Evolutionary conservation across 2,888 invertebrate genomes (phyloP).

Genomic region (Bimastos eiseni): DNA sequence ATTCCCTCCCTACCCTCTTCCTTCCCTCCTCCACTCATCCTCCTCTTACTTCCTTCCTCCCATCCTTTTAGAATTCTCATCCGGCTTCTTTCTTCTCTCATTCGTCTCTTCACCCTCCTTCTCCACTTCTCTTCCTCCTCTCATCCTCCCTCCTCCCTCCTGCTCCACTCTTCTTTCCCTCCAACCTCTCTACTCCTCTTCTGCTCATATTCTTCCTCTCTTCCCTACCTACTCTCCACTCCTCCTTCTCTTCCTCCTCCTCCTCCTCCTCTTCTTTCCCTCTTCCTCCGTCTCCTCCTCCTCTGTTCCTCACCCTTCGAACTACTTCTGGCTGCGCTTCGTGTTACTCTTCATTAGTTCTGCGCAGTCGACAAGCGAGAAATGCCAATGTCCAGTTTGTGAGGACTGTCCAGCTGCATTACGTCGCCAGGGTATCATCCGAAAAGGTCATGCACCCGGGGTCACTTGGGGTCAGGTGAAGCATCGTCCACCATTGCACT

Average conservation of each 20-base stretch:
- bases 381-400: background rate
- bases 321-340: background rate
- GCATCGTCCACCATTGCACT: background rate
- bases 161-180: too few species aligned
- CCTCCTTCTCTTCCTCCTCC: background rate
- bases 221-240: too few species aligned
- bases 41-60: too few species aligned
- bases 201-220: background rate
- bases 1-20: background rate
- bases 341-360: conserved; percentile 5
- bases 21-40: too few species aligned
- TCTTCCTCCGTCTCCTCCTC: background rate
- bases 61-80: too few species aligned
- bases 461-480: background rate
- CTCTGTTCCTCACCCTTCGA: background rate
- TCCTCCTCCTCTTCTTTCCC: background rate
- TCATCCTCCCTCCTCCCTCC: too few species aligned
- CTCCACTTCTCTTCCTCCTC: too few species aligned
- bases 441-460: background rate
- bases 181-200: background rate
- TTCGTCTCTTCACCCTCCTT: too few species aligned
- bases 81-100: too few species aligned
- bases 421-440: conserved; percentile 5
- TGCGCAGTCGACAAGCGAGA: background rate
- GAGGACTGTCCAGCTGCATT: background rate